phyloP scores from a whole-genome alignment of 2,113 vertebrate genomes.

The Erinaceus europaeus region DNA sequence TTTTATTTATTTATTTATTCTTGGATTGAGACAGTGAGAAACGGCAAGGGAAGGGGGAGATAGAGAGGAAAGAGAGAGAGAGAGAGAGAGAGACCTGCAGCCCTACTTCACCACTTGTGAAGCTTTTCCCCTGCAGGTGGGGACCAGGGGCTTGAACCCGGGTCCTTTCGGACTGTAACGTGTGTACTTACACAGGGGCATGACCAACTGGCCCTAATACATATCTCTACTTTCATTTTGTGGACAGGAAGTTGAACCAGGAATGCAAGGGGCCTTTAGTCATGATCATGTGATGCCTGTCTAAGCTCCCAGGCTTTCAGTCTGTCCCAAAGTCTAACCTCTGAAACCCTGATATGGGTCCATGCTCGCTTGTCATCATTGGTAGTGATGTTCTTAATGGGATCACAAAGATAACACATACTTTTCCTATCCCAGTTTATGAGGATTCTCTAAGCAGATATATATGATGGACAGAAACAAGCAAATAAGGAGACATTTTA shows the following conservation, averaged over 20 bases:
- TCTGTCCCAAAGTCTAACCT: background rate
- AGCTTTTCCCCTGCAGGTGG: too few relatives aligned
- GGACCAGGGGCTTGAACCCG: too few relatives aligned
- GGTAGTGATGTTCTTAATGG: background rate
- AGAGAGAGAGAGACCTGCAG: too few relatives aligned
- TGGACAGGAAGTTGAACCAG: background rate
- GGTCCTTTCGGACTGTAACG: too few relatives aligned
- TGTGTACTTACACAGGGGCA: too few relatives aligned
- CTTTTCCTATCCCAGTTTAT: background rate
- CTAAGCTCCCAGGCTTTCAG: background rate
- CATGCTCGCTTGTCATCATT: background rate
- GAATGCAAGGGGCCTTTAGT: background rate
- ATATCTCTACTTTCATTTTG: background rate
- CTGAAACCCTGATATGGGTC: background rate
- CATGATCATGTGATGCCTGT: fast-evolving
- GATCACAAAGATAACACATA: background rate
- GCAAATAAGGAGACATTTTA: background rate
- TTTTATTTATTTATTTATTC: too few relatives aligned
- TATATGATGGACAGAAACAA: background rate
- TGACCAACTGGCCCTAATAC: too few relatives aligned
- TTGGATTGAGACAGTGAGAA: too few relatives aligned
- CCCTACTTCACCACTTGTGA: too few relatives aligned
- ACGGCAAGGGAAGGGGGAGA: too few relatives aligned
- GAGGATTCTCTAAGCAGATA: background rate
- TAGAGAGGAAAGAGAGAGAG: too few relatives aligned